Evolutionary conservation across 2,797 vertebrate species (phyloP), one percentile per base, ranked within the genome.

Genomic region (Protosalanx chinensis): DNA sequence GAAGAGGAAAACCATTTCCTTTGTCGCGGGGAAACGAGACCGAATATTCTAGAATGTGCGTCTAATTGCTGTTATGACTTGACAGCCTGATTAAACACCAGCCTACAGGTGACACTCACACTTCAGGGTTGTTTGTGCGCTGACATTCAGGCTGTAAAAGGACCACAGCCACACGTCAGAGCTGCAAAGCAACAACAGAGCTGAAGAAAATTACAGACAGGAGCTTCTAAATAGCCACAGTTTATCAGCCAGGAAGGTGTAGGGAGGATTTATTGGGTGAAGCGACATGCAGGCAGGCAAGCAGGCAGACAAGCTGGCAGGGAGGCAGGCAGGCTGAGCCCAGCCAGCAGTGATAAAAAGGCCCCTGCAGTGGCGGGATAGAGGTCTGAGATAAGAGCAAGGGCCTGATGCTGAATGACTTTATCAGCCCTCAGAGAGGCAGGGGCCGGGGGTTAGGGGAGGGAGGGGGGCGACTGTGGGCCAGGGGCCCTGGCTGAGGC

Each of bases 341-440:
- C 79, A 83, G 76, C 81, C 79, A 67, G 82, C 69, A 6, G 78
- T 59, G 93, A 93, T 93, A 94, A 93, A 88, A 72, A 88, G 81
- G 86, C 86, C 89, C 83, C 84, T 73, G 84, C 76, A 82, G 86
- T 88, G 77, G 68, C 70, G 67, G 86, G 84, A 89, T 81, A 80
- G 85, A 86, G 85, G 84, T 83, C 79, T 15, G 41, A 85, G 92
- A 93, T 93, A 94, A 91, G 65, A 77, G 3, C 30, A 27, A 49
- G 37, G 69, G 87, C 79, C 88, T 89, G 87, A 87, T 77, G 82
- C 49, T 77, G 83, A 86, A 93, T 81, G 83, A 85, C 91, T 93
- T 93, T 92, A 94, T 93, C 92, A 77, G 77, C 37, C 79, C 72
- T 70, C 68, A 75, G 74, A 82, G 37, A 57, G 75, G 79, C 71